Base-by-base conservation (phyloP, 2,797 vertebrate genomes). In the Nothura maculosa region DNA sequence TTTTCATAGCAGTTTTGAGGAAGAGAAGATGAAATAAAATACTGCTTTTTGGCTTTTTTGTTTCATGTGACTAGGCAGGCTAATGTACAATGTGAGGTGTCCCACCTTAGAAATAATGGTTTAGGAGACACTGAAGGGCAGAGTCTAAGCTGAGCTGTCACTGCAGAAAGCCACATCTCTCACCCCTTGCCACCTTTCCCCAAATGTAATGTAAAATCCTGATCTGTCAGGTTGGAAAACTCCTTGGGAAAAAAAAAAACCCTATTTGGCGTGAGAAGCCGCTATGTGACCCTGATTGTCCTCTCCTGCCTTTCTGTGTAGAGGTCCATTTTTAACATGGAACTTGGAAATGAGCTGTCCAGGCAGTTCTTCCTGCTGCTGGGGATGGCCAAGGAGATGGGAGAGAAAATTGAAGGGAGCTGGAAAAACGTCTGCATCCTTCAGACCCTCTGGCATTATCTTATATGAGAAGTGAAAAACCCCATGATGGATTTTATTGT, bases 31-130 rank as follows among this genome's bases (percentile, higher is more conserved):
- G 14, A 50, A 52, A 15, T 27, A 52, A 52, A 52, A 52, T 52
- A 52, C 24, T 15, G 50, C 50, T 28, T 52, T 52, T 17, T 28
- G 27, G 50, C 27, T 52, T 52, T 50, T 72, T 84, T 76, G 5
- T 30, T 63, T 70, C 38, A 30, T 6, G 9, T 54, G 36, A 16
- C 9, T 0, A 0, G 38, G 32, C 27, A 1, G 1, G 1, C 18
- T 12, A 12, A 6, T 7, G 54, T 73, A 3, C 0, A 21, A 4
- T 45, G 24, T 50, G 50, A 55, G 55, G 8, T 72, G 12, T 7
- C 9, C 10, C 4, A 38, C n/a, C 10, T 50, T 55, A 54, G 6
- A 8, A 24, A 2, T 1, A 2, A 6, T 52, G 4, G 2, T 69
- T 76, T 48, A 42, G 76, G 67, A 54, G n/a, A 9, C 24, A 1